Conservation (phyloP, 2,888 invertebrate species). For the Aethes cnicana region DNA sequence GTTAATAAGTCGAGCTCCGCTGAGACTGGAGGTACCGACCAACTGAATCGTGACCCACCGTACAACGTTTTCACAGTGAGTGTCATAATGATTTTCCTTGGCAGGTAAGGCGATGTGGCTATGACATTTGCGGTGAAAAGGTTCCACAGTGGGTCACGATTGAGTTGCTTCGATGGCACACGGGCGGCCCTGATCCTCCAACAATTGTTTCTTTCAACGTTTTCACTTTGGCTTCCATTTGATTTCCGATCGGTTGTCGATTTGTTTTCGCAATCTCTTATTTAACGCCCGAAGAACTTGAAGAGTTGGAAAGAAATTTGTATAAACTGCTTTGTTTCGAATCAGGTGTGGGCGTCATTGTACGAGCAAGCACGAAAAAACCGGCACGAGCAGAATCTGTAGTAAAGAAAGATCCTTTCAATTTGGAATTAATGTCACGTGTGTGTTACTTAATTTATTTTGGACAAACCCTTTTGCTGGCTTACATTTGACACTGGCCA, state of each 20-base stretch:
- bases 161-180: no score
- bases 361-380: not conserved
- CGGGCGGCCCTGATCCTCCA: no score
- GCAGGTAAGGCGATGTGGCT: no score
- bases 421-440: not conserved
- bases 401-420: not conserved
- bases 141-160: no score
- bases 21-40: conserved; percentile 30
- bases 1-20: conserved; percentile 40
- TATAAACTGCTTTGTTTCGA: not conserved
- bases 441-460: no score
- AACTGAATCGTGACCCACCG: no score
- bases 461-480: no score
- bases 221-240: conserved; percentile 9
- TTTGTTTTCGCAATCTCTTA: not conserved
- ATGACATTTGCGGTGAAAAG: no score
- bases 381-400: not conserved
- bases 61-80: no score
- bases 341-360: not conserved
- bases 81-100: no score
- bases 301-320: conserved; percentile 10
- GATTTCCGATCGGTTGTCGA: conserved; percentile 18
- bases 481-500: no score
- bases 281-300: conserved; percentile 8
- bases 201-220: conserved; percentile 3